A percentile compares a stretch with the other conserved stretches of the same genome.
phyloP scores from a whole-genome alignment of 1,140 invertebrate genomes.

The Papilio helenus region DNA sequence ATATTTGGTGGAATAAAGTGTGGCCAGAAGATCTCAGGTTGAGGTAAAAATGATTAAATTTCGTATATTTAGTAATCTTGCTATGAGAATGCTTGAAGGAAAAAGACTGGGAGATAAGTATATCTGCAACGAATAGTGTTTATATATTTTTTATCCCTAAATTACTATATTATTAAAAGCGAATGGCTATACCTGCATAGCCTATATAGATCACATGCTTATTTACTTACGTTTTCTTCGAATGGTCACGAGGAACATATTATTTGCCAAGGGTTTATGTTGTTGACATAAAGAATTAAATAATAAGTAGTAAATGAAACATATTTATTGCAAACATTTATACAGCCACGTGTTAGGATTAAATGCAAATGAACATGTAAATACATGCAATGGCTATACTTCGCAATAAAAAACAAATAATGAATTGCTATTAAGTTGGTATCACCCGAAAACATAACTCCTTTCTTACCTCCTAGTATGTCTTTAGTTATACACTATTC shows the following conservation, averaged over 20 bases:
- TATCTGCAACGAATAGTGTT: no score
- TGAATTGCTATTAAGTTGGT: no score
- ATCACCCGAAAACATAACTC: no score
- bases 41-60: no score
- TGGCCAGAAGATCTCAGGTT: no score
- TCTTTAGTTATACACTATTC: no score
- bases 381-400: background rate
- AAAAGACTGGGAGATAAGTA: no score
- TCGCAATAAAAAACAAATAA: background rate
- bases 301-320: background rate
- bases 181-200: background rate
- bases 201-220: background rate
- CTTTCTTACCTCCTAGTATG: background rate
- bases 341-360: background rate
- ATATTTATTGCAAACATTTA: background rate
- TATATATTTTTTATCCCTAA: no score
- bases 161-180: no score
- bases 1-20: no score
- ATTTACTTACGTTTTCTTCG: background rate
- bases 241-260: conserved; percentile 1
- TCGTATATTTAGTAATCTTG: no score
- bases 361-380: background rate
- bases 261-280: background rate
- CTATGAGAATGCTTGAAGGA: no score
- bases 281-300: background rate